Evolutionary conservation across 92 coral and sea anemone species (phyloP).

Genomic region (Umimayanthus chanpuru): DNA sequence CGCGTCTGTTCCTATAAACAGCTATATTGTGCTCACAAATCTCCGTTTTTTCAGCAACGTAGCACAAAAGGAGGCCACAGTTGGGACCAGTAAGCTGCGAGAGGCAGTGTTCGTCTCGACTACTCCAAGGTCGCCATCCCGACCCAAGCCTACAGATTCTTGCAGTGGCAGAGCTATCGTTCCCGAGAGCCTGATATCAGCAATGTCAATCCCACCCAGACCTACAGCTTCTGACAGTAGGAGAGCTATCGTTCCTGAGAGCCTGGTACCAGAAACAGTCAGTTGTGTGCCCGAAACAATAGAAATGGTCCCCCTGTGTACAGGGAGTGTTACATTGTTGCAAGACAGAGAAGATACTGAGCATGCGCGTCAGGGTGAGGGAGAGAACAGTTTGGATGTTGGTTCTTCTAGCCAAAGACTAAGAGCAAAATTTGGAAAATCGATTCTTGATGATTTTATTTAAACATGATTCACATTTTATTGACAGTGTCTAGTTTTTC

Average conservation of each 20-base stretch:
- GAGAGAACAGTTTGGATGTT: not conserved
- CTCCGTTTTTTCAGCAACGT: not conserved
- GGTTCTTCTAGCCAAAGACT: not conserved
- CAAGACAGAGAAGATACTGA: not conserved
- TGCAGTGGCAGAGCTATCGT: not conserved
- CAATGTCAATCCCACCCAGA: not conserved
- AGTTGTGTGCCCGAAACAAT: not conserved
- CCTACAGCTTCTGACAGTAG: not conserved
- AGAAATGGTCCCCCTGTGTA: not conserved
- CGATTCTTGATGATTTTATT: not conserved
- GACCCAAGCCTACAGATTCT: slow-evolving; percentile 2
- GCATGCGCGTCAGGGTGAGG: not conserved
- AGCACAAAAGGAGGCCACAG: not conserved
- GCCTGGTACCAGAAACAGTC: slow-evolving; percentile 18
- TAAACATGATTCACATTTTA: too few relatives aligned
- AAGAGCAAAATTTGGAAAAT: slow-evolving; percentile 14
- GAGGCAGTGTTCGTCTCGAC: not conserved
- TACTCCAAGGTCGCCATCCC: not conserved
- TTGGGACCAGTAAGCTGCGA: not conserved
- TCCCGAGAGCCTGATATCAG: too few relatives aligned
- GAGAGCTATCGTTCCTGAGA: not conserved
- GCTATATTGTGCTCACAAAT: too few relatives aligned
- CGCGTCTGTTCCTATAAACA: too few relatives aligned
- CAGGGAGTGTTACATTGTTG: not conserved
- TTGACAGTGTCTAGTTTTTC: too few relatives aligned